Evolutionary conservation across 2,113 vertebrate species (phyloP).

Genomic region (Nesogale talazaci): DNA sequence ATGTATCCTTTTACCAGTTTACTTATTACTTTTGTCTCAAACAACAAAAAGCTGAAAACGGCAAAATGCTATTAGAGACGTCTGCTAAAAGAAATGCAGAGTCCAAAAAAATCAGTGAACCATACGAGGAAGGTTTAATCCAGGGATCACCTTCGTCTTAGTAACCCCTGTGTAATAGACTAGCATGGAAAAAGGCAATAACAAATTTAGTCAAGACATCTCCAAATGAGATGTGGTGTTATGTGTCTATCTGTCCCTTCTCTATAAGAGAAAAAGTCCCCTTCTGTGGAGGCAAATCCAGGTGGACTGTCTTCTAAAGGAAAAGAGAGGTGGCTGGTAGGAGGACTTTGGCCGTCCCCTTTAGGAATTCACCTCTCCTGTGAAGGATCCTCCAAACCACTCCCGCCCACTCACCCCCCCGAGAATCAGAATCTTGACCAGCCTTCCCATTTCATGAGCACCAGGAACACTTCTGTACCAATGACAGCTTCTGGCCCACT

Average conservation of each 20-base stretch:
- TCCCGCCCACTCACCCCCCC: background rate
- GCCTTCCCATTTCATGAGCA: background rate
- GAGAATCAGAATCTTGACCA: background rate
- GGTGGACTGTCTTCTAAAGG: background rate
- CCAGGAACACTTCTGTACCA: background rate
- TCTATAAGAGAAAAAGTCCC: background rate
- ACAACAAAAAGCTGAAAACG: constrained; percentile 79
- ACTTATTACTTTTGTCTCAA: constrained; percentile 79
- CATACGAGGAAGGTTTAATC: constrained; percentile 60
- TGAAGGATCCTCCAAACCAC: background rate
- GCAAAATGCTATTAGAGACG: constrained; percentile 77
- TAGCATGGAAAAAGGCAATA: background rate
- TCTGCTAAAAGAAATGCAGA: constrained; percentile 79
- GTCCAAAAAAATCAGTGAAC: constrained; percentile 79
- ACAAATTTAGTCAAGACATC: background rate
- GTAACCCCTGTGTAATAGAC: background rate
- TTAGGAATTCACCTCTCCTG: background rate
- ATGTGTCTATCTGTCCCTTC: background rate
- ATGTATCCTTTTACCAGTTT: constrained; percentile 57
- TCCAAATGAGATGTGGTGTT: background rate
- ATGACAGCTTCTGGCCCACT: background rate
- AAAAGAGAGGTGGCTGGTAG: background rate
- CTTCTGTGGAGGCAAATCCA: background rate
- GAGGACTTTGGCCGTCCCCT: background rate
- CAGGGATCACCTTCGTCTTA: constrained; percentile 45